Conservation (phyloP, 2,113 vertebrate genomes). For the Trematocara marginatum region DNA sequence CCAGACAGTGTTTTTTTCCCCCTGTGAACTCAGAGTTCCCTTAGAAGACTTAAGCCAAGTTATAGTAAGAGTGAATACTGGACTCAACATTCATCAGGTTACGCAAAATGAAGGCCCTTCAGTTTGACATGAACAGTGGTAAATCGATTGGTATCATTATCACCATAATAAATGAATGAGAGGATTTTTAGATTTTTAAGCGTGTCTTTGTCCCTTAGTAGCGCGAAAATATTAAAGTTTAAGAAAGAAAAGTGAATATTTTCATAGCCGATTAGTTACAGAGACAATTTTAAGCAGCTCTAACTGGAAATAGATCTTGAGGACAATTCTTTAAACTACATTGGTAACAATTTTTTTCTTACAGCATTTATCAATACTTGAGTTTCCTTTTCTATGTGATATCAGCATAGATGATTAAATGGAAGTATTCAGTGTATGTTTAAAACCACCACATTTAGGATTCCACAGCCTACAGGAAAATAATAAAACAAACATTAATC, state of each 20-base stretch:
- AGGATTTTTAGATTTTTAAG: background rate
- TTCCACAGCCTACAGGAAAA: background rate
- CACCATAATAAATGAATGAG: background rate
- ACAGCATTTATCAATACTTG: background rate
- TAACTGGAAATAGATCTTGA: background rate
- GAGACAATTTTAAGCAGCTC: background rate
- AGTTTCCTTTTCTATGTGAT: background rate
- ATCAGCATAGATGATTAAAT: background rate
- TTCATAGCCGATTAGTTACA: background rate
- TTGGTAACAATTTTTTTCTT: background rate
- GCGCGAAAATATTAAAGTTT: background rate
- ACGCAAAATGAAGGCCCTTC: background rate
- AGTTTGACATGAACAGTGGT: background rate
- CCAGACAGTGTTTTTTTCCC: background rate
- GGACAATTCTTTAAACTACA: background rate
- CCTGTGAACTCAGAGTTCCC: background rate
- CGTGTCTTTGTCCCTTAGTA: background rate
- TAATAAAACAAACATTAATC: background rate
- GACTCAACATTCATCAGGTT: background rate
- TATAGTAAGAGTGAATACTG: background rate
- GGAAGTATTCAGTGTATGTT: background rate
- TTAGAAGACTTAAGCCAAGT: background rate
- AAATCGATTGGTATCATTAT: background rate
- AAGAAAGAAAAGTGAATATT: background rate
- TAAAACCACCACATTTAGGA: background rate